Percentiles rank a stretch among this genome's conserved stretches.
Evolutionary conservation across 1,140 invertebrate genomes (phyloP).

Genomic region (Drosophila yakuba): DNA sequence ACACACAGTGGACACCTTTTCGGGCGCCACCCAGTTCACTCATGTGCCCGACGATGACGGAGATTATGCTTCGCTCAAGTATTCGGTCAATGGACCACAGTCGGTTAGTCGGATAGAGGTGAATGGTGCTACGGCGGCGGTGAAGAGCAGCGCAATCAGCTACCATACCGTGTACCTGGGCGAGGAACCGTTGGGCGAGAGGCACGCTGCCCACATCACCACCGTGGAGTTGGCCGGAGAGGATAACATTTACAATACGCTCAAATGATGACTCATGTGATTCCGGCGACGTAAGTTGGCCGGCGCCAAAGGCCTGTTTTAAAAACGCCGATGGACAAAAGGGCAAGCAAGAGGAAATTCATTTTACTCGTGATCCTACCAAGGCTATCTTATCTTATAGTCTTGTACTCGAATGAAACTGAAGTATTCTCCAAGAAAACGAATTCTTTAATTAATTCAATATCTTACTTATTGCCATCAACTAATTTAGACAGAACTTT

Average conservation of each 20-base stretch:
- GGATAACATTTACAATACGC: slow-evolving; percentile 84
- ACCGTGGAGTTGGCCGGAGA: slow-evolving; percentile 74
- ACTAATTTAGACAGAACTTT: no score
- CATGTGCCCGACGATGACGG: slow-evolving; percentile 62
- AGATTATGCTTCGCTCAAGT: slow-evolving; percentile 78
- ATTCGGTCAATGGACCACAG: slow-evolving; percentile 63
- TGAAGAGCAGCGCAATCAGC: slow-evolving; percentile 66
- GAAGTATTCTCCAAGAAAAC: neutral
- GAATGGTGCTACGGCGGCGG: slow-evolving; percentile 57
- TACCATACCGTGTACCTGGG: slow-evolving; percentile 80
- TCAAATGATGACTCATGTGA: slow-evolving; percentile 85
- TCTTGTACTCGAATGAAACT: slow-evolving; percentile 23
- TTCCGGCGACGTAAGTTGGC: slow-evolving; percentile 77
- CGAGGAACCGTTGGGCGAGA: slow-evolving; percentile 70
- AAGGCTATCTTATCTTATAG: neutral
- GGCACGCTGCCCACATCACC: slow-evolving; percentile 66
- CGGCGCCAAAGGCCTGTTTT: slow-evolving; percentile 72
- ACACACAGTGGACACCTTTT: slow-evolving; percentile 60
- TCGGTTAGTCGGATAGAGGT: slow-evolving; percentile 79
- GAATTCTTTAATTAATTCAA: neutral
- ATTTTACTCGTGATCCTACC: slow-evolving; percentile 26
- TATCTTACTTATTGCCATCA: neutral
- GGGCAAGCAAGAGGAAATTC: slow-evolving; percentile 23
- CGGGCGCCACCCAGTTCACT: slow-evolving; percentile 55
- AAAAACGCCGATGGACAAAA: slow-evolving; percentile 20